Conservation (phyloP, 2,797 vertebrate species). For the Gymnopithys bicolor region DNA sequence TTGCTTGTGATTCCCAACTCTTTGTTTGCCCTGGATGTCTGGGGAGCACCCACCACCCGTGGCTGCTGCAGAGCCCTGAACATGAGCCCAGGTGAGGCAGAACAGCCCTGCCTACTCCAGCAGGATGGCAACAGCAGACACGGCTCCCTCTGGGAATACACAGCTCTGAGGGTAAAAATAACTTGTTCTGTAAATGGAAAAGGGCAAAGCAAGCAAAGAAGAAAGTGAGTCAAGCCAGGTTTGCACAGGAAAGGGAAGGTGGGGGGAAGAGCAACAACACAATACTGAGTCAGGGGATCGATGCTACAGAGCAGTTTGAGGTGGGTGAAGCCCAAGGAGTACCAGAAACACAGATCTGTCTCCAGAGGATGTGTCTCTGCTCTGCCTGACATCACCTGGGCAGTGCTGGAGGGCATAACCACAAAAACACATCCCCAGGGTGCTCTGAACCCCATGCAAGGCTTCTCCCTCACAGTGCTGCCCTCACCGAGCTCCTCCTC, state of each 20-base stretch:
- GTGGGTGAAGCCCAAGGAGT: background rate
- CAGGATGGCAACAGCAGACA: background rate
- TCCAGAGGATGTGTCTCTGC: background rate
- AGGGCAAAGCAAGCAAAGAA: background rate
- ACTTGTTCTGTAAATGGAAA: background rate
- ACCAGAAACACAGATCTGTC: background rate
- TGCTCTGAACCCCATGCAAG: background rate
- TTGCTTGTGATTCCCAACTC: rapidly evolving
- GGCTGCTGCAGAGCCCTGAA: background rate
- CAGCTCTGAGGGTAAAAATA: background rate
- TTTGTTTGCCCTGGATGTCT: background rate
- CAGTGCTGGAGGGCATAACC: background rate
- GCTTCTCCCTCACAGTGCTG: background rate
- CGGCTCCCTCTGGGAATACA: background rate
- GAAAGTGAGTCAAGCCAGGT: background rate
- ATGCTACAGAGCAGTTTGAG: background rate
- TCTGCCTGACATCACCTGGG: background rate
- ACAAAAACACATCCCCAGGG: background rate
- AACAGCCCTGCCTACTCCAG: background rate
- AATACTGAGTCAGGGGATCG: background rate
- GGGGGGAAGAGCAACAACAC: background rate
- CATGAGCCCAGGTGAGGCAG: background rate
- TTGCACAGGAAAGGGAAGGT: background rate
- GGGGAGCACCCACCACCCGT: background rate
- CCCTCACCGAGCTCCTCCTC: rapidly evolving